Base-by-base conservation (phyloP, 2,797 vertebrate species). In the Poeciliopsis gracilis region DNA sequence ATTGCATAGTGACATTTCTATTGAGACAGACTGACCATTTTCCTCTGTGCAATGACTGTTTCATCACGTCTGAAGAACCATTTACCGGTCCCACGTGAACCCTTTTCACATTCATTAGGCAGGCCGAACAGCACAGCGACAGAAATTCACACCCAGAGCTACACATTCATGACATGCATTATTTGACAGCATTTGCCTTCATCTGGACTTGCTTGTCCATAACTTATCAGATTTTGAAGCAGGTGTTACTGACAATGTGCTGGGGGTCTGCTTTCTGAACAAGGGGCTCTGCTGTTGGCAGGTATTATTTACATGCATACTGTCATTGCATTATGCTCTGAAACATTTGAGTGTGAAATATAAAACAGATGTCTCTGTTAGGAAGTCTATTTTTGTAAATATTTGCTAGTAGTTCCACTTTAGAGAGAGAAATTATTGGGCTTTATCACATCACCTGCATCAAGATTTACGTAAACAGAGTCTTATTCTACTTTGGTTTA, bases 1-100 rank as follows among this genome's bases (percentile, higher is more conserved):
- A 94, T 93, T 90, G 91, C 89, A 28, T 66, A 41, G 86, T 90
- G 92, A 92, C 91, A 89, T 91, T 93, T 94, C 88, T 91, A 94
- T 92, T 90, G 92, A 94, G 94, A 94, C 84, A 47, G 82, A 90
- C 86, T 86, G 90, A 84, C 93, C 92, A 87, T 90, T 92, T 92
- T 84, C 85, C 85, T 87, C 86, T 75, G 83, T 11, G 76, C 88
- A 77, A 79, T 89, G 80, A 83, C 89, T 91, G 83, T 89, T 92
- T 91, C 90, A 89, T 93, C 91, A 88, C 71, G 75, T 91, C 88
- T 87, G 91, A 92, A 90, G 92, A 91, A 90, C 84, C 82, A 85
- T 92, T 93, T 88, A 90, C 89, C 82, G 88, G 85, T 94, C 93
- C 91, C 91, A 72, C 61, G 73, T 90, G 93, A 91, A 89, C 90